These are phyloP conservation scores for Drosophila trapezifrons DNA, from an alignment of 1,140 invertebrate species.

Conservation along the genomic window DNA sequence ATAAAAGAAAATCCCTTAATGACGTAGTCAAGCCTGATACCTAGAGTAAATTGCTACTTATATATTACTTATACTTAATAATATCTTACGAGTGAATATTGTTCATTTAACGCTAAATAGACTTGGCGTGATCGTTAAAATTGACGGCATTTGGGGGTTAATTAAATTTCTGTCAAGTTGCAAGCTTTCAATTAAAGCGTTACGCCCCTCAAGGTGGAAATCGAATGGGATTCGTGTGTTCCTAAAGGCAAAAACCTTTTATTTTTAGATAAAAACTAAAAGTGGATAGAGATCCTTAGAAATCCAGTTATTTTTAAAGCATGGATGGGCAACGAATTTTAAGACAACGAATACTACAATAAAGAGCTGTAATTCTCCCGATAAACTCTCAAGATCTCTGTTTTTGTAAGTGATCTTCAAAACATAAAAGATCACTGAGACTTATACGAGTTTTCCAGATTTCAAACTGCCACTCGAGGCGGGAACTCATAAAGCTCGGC, in stretches of 20 bases:
- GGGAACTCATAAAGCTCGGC: conserved; percentile 19
- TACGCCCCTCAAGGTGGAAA: not conserved
- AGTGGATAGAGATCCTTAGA: too few species aligned
- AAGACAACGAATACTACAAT: too few species aligned
- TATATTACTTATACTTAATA: not conserved
- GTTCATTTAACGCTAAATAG: not conserved
- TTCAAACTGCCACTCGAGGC: not conserved
- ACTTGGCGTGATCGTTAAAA: conserved; percentile 1
- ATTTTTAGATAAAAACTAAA: too few species aligned
- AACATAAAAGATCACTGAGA: not conserved
- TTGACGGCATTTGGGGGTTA: conserved; percentile 1
- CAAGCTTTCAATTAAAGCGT: conserved; percentile 1
- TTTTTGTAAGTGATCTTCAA: too few species aligned
- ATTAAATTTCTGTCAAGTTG: conserved; percentile 1
- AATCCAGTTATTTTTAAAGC: too few species aligned
- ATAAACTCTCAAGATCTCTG: not conserved
- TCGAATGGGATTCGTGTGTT: not conserved
- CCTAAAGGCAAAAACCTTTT: too few species aligned
- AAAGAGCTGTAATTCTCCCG: too few species aligned
- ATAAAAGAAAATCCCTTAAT: not conserved
- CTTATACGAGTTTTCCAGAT: not conserved
- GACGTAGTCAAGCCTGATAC: not conserved
- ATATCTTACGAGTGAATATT: not conserved
- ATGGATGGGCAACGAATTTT: too few species aligned
- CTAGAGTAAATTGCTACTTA: not conserved